Evolutionary conservation across 2,888 invertebrate species (phyloP), one percentile per base, ranked within the genome.

Genomic region (Bhutanitis thaidina): DNA sequence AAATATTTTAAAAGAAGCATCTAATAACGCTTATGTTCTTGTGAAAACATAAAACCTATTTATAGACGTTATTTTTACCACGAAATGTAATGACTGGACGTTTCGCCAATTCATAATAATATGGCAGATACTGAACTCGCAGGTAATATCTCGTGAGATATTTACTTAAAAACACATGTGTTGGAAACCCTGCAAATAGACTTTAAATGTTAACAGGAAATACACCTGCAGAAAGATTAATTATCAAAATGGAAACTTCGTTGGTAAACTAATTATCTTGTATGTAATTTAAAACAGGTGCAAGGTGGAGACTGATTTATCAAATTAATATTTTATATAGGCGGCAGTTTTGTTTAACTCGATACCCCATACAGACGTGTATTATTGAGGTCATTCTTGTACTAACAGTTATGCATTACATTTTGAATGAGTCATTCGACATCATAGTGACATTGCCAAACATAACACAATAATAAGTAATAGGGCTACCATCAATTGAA

Each of bases 221-320:
- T 43, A 48, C 39, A 43, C 43, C 34, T 39, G 52, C 43, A 43
- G 38, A 43, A 27, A 43, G 47, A 43, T 52, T 52, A 47, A 48
- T 47, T 52, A 52, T 47, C 32, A 32, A 43, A 43, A 39, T 39
- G 34, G 43, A 43, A 47, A 39, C 47, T 34, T 38, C 39, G 37
- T 55, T 58, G 54, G 34, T 49, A 53, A 56, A 43, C 56, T 49
- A 57, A 58, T 56, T 57, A 54, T 55, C 46, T 43, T 45, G 51
- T 37, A 41, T 43, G 64, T 68, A 65, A 69, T 63, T 69, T 64
- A 63, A 64, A 73, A 66, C 74, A 76, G 71, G 69, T 64, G 67
- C 59, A 55, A 56, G 52, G 57, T 57, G 60, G 52, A 52, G 64
- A 72, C 55, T 65, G 65, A 70, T 70, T 71, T 68, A 72, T 66